Conservation (phyloP, 1,140 invertebrate species). For the Zaprionus vittiger region DNA sequence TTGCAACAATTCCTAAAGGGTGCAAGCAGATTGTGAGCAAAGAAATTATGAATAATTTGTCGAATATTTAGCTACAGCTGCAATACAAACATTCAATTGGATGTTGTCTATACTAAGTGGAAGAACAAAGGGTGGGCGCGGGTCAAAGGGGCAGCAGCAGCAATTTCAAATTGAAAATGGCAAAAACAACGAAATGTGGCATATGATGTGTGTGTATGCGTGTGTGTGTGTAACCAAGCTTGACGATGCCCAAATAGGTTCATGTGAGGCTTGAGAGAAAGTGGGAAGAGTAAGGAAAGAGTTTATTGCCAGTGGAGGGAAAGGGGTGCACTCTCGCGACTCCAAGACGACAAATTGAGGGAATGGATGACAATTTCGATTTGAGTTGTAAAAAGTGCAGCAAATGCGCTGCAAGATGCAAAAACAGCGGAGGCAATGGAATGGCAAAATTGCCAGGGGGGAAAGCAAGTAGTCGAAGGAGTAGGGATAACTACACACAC, state of each 20-base stretch:
- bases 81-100: background rate
- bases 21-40: background rate
- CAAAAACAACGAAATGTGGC: slow-evolving; percentile 31
- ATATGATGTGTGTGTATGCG: slow-evolving; percentile 34
- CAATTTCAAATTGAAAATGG: slow-evolving; percentile 11
- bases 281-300: background rate
- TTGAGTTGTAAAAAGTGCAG: slow-evolving; percentile 82
- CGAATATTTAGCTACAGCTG: slow-evolving; percentile 1
- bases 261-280: background rate
- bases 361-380: slow-evolving; percentile 84
- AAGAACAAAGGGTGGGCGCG: background rate
- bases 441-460: slow-evolving; percentile 33
- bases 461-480: background rate
- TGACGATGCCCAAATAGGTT: slow-evolving; percentile 27
- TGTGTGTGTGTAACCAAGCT: slow-evolving; percentile 61
- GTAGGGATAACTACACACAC: slow-evolving; percentile 36
- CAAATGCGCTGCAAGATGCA: slow-evolving; percentile 64
- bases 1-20: slow-evolving; percentile 14
- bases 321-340: slow-evolving; percentile 21
- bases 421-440: slow-evolving; percentile 41
- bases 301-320: background rate
- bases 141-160: background rate
- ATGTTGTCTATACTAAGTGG: background rate
- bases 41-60: slow-evolving; percentile 12
- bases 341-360: slow-evolving; percentile 81